A percentile compares a stretch with the other conserved stretches of the same genome.
These are phyloP conservation scores for Nomada flava DNA, from an alignment of 2,888 invertebrate species.

Conservation along the genomic window DNA sequence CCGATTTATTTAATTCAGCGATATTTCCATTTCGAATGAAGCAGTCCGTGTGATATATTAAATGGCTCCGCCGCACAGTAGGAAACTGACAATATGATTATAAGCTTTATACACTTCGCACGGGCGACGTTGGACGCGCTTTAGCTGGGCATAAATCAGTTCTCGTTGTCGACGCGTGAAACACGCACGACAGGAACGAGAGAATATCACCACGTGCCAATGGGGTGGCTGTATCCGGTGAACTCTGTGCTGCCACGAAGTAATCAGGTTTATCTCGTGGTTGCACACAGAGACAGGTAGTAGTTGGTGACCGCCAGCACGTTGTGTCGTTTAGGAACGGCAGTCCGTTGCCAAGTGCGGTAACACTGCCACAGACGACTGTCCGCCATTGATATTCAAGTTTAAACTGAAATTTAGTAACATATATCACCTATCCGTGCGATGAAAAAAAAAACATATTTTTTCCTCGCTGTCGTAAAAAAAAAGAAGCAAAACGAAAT, in stretches of 20 bases:
- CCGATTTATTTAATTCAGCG: no score
- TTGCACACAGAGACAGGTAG: slow-evolving; percentile 65
- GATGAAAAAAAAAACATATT: neutral
- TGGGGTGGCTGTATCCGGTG: slow-evolving; percentile 49
- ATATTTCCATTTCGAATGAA: neutral
- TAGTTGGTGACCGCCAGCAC: slow-evolving; percentile 55
- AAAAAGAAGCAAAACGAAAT: neutral
- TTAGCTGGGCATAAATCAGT: slow-evolving; percentile 63
- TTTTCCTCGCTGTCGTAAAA: neutral
- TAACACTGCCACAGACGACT: slow-evolving; percentile 34
- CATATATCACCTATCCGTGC: neutral
- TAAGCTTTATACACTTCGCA: slow-evolving; percentile 43
- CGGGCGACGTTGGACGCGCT: slow-evolving; percentile 31
- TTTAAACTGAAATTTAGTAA: slow-evolving; percentile 7
- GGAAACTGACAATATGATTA: slow-evolving; percentile 50
- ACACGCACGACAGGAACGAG: slow-evolving; percentile 48
- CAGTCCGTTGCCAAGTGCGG: slow-evolving; percentile 43
- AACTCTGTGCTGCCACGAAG: slow-evolving; percentile 60
- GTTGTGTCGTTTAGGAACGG: slow-evolving; percentile 60
- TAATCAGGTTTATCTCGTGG: slow-evolving; percentile 73
- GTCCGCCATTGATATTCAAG: slow-evolving; percentile 30
- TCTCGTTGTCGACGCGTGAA: slow-evolving; percentile 52
- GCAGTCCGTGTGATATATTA: slow-evolving; percentile 8
- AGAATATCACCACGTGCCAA: slow-evolving; percentile 62
- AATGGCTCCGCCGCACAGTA: slow-evolving; percentile 4